Evolutionary conservation across 2,797 vertebrate genomes (phyloP).

Genomic region (Pygocentrus nattereri): DNA sequence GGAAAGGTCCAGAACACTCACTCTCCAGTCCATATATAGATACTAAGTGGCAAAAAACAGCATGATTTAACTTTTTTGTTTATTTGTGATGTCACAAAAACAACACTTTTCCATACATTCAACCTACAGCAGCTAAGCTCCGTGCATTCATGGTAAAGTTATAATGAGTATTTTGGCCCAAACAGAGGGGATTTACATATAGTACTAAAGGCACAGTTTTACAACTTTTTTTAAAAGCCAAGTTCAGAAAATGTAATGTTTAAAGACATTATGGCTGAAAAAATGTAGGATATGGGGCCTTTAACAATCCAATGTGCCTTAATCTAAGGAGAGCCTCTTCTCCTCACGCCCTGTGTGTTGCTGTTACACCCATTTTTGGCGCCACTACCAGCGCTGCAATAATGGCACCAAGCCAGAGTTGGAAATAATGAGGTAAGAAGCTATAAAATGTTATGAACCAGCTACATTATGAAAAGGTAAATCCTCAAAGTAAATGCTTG

Average conservation of each 20-base stretch:
- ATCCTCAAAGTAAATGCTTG: constrained; percentile 27
- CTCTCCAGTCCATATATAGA: background rate
- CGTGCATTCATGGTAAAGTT: background rate
- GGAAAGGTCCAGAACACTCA: too few species aligned
- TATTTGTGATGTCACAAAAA: background rate
- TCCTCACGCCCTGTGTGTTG: constrained; percentile 14
- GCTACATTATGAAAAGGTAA: constrained; percentile 36
- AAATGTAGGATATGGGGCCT: background rate
- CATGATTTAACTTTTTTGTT: too few species aligned
- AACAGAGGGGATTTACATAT: background rate
- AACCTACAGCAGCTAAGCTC: background rate
- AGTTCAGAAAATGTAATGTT: too few species aligned
- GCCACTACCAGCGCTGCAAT: constrained; percentile 12
- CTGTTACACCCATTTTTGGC: constrained; percentile 36
- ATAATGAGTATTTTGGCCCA: too few species aligned
- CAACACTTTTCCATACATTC: background rate
- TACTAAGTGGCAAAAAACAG: background rate
- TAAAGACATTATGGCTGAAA: background rate
- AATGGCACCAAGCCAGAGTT: constrained; percentile 38
- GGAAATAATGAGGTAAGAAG: constrained; percentile 49
- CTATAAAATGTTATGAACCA: constrained; percentile 51
- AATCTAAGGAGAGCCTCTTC: background rate
- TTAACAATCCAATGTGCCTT: background rate
- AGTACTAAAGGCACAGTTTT: background rate
- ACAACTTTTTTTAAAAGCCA: too few species aligned